Percentiles rank a stretch among this genome's conserved stretches.
Conservation (phyloP, 92 coral and sea anemone species). For the Heteractis magnifica region DNA sequence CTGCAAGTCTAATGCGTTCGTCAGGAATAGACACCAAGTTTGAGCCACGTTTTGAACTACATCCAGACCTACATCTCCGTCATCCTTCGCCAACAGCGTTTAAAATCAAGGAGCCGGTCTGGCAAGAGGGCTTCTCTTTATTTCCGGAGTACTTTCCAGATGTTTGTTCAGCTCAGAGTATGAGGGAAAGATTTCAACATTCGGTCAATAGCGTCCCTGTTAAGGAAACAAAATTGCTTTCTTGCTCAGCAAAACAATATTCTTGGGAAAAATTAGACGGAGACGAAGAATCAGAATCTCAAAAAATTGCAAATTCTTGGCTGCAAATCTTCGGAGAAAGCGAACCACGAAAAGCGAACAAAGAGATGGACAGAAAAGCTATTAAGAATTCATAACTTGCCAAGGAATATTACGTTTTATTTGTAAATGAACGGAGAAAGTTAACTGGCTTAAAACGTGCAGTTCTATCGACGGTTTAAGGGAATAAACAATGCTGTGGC, state of each 20-base stretch:
- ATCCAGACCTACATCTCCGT: slow-evolving; percentile 23
- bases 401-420: background rate
- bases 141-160: slow-evolving; percentile 50
- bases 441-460: background rate
- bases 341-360: slow-evolving; percentile 21
- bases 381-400: slow-evolving; percentile 35
- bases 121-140: slow-evolving; percentile 42
- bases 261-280: slow-evolving; percentile 45
- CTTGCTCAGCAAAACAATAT: slow-evolving; percentile 34
- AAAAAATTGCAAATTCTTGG: slow-evolving; percentile 53
- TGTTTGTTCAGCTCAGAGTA: slow-evolving; percentile 21
- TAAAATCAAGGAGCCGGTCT: slow-evolving; percentile 24
- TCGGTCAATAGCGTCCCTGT: slow-evolving; percentile 14
- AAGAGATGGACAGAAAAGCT: slow-evolving; percentile 26
- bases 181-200: slow-evolving; percentile 24
- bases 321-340: slow-evolving; percentile 44
- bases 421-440: background rate
- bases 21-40: slow-evolving; percentile 14
- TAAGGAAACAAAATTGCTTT: slow-evolving; percentile 37
- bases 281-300: slow-evolving; percentile 40
- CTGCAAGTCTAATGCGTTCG: slow-evolving; percentile 22
- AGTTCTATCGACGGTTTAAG: too few species aligned
- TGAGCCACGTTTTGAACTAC: slow-evolving; percentile 25
- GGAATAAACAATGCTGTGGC: background rate
- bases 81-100: slow-evolving; percentile 21